A percentile compares a stretch with the other conserved stretches of the same genome.
phyloP scores from a whole-genome alignment of 2,888 invertebrate genomes.

The Oegoconia quadripuncta region DNA sequence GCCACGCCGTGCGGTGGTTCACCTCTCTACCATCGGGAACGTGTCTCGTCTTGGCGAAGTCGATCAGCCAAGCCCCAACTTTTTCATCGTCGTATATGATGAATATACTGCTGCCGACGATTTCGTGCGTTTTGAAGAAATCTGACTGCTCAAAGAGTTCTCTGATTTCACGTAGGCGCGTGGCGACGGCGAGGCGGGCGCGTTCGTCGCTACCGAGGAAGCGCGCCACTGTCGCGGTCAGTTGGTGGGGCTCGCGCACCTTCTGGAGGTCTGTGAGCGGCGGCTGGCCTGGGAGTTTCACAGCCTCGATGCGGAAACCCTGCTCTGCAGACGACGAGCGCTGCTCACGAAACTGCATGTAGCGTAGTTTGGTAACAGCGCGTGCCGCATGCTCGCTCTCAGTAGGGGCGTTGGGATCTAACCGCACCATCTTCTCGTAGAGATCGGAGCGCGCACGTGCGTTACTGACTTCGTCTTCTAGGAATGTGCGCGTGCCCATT shows the following conservation, averaged over 20 bases:
- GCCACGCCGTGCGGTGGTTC: conserved; percentile 90
- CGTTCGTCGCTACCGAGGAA: conserved; percentile 85
- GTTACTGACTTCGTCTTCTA: conserved; percentile 96
- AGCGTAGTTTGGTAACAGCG: conserved; percentile 96
- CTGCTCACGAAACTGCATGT: conserved; percentile 97
- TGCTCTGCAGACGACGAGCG: conserved; percentile 95
- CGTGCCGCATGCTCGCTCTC: conserved; percentile 87
- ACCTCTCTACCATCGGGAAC: conserved; percentile 84
- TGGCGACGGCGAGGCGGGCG: conserved; percentile 83
- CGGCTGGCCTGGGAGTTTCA: conserved; percentile 90
- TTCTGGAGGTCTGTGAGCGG: conserved; percentile 94
- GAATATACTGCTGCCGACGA: conserved; percentile 95
- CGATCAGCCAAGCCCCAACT: conserved; percentile 97
- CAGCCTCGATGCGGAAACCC: conserved; percentile 97
- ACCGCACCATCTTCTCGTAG: conserved; percentile 96
- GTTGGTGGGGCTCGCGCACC: conserved; percentile 88
- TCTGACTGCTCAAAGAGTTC: conserved; percentile 89
- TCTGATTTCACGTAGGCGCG: conserved; percentile 87
- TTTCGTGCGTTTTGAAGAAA: conserved; percentile 93
- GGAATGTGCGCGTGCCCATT: conserved; percentile 96
- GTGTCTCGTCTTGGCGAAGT: conserved; percentile 95
- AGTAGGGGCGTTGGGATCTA: conserved; percentile 93
- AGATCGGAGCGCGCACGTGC: conserved; percentile 90
- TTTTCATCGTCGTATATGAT: conserved; percentile 94
- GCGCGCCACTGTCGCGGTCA: conserved; percentile 84